phyloP scores from a whole-genome alignment of 1,140 invertebrate species.

The Achroia grisella region DNA sequence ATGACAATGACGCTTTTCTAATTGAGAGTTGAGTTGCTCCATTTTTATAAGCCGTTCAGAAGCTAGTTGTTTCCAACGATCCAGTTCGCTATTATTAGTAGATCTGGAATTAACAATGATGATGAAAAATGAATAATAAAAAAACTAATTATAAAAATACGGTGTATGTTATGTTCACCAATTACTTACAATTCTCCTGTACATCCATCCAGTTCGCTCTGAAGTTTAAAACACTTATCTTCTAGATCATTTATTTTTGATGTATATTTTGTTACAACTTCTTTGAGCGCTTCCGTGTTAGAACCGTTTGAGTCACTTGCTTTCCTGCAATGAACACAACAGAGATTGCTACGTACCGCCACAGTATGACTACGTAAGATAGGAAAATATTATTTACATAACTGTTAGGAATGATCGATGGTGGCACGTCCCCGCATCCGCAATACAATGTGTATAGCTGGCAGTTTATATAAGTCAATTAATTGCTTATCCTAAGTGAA shows the following conservation, averaged over 20 bases:
- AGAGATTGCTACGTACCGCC: slow-evolving; percentile 16
- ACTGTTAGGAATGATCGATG: slow-evolving; percentile 29
- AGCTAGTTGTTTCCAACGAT: slow-evolving; percentile 64
- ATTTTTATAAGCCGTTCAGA: slow-evolving; percentile 61
- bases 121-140: neutral
- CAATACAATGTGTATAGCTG: neutral
- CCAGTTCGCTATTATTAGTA: slow-evolving; percentile 48
- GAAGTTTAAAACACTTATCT: slow-evolving; percentile 58
- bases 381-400: slow-evolving; percentile 24
- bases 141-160: slow-evolving; percentile 2
- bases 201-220: slow-evolving; percentile 51
- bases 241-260: slow-evolving; percentile 57
- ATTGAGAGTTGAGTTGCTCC: slow-evolving; percentile 56
- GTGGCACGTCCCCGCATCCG: neutral
- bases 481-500: neutral
- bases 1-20: slow-evolving; percentile 56
- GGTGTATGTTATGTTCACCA: neutral
- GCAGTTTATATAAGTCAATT: no score
- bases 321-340: slow-evolving; percentile 40
- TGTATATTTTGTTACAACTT: slow-evolving; percentile 43
- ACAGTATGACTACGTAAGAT: slow-evolving; percentile 2
- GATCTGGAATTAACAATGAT: slow-evolving; percentile 26
- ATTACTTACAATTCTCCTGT: slow-evolving; percentile 51
- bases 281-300: slow-evolving; percentile 35
- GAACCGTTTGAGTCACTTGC: slow-evolving; percentile 18